Conservation (phyloP, 2,888 invertebrate genomes). For the Tenthredo livida region DNA sequence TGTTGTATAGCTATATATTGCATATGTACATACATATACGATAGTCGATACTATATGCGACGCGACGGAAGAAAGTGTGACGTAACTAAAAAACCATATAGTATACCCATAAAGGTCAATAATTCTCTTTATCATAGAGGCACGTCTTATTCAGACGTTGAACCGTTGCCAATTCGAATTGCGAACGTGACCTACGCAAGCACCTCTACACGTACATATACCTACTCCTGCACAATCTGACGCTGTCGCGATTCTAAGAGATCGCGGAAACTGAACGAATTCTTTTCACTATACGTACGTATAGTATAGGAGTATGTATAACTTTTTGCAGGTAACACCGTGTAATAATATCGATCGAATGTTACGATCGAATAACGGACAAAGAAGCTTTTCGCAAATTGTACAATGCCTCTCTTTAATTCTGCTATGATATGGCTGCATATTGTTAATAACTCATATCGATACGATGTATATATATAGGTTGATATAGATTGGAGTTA, state of each 20-base stretch:
- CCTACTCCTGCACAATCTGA: background rate
- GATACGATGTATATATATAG: background rate
- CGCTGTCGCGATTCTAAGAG: background rate
- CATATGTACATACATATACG: too few relatives aligned
- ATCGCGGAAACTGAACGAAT: background rate
- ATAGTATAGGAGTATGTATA: too few relatives aligned
- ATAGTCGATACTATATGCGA: background rate
- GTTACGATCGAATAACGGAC: background rate
- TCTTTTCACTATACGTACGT: background rate
- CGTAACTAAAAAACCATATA: background rate
- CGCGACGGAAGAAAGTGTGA: background rate
- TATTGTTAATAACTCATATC: background rate
- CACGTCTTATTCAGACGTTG: constrained; percentile 43
- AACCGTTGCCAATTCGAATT: constrained; percentile 46
- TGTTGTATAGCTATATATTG: too few relatives aligned
- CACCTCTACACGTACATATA: background rate
- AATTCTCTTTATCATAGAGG: constrained; percentile 43
- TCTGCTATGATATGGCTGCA: too few relatives aligned
- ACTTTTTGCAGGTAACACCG: background rate
- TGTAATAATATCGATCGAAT: too few relatives aligned
- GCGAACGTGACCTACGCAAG: constrained; percentile 49
- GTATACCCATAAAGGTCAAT: constrained; percentile 34
- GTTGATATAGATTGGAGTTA: background rate
- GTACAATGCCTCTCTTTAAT: background rate
- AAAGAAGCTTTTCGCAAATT: background rate